A percentile compares a stretch with the other conserved stretches of the same genome.
phyloP scores from a whole-genome alignment of 1,140 invertebrate genomes.

The Ceratina australensis region DNA sequence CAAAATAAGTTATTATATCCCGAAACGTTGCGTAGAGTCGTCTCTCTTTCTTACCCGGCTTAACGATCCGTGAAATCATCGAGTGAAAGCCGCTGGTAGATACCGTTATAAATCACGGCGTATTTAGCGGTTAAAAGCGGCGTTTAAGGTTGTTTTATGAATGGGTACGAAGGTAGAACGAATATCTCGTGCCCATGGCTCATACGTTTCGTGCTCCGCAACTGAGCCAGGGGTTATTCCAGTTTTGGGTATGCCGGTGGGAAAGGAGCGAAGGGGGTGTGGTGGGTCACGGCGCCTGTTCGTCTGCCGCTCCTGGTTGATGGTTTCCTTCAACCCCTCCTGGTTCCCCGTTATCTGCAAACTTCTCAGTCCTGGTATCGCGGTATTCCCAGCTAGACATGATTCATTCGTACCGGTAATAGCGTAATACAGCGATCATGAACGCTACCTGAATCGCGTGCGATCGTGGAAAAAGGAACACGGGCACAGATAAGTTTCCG shows the following conservation, averaged over 20 bases:
- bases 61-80: constrained; percentile 46
- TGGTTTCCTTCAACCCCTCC: constrained; percentile 59
- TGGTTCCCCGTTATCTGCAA: constrained; percentile 45
- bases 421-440: constrained; percentile 51
- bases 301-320: constrained; percentile 65
- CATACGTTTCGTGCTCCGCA: constrained; percentile 50
- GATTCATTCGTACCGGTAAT: constrained; percentile 42
- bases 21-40: background rate
- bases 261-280: constrained; percentile 14
- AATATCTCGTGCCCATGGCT: constrained; percentile 55
- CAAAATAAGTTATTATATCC: background rate
- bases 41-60: background rate
- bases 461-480: constrained; percentile 37
- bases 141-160: constrained; percentile 61
- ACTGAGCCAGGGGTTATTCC: constrained; percentile 46
- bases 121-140: constrained; percentile 53
- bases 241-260: constrained; percentile 55
- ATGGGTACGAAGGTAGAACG: constrained; percentile 48
- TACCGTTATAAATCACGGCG: constrained; percentile 51
- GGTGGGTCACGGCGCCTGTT: constrained; percentile 55
- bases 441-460: constrained; percentile 49
- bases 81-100: background rate
- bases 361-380: constrained; percentile 67
- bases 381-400: constrained; percentile 57
- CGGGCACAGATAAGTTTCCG: background rate